A percentile compares a stretch with the other conserved stretches of the same genome.
phyloP scores from a whole-genome alignment of 2,888 invertebrate genomes.

The Brenthis ino region DNA sequence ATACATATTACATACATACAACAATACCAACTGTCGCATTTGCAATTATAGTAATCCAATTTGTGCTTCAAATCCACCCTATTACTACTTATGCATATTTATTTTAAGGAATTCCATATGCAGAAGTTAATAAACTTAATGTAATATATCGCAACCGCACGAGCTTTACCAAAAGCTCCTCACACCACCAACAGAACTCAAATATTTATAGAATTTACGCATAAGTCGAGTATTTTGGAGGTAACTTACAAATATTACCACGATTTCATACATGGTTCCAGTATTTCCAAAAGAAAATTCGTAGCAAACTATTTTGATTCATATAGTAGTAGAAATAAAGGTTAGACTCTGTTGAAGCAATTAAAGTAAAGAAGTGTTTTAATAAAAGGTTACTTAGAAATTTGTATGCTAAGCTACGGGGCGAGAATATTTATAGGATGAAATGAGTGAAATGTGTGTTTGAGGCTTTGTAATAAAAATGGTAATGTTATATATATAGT shows the following conservation, averaged over 20 bases:
- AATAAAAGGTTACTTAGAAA: slow-evolving; percentile 34
- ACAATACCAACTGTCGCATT: no score
- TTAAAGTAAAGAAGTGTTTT: slow-evolving; percentile 23
- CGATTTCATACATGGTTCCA: slow-evolving; percentile 21
- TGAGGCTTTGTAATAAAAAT: slow-evolving; percentile 15
- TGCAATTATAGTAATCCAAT: no score
- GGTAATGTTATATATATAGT: slow-evolving; percentile 4
- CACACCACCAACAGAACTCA: slow-evolving; percentile 50
- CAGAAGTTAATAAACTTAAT: slow-evolving; percentile 7
- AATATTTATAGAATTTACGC: slow-evolving; percentile 58
- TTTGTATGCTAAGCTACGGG: slow-evolving; percentile 34
- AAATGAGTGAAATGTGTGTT: slow-evolving; percentile 19
- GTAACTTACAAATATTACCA: slow-evolving; percentile 37
- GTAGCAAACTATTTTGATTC: not conserved
- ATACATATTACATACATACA: no score
- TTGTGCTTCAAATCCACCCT: no score
- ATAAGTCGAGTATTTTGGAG: slow-evolving; percentile 51
- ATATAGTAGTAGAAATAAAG: not conserved
- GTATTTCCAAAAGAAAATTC: not conserved
- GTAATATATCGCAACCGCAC: slow-evolving; percentile 7
- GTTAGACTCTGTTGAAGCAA: slow-evolving; percentile 3
- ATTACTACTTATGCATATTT: not conserved
- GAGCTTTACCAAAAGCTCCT: slow-evolving; percentile 20
- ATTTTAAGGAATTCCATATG: not conserved
- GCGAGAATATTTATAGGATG: slow-evolving; percentile 33